These are phyloP conservation scores for Bursaphelenchus mucronatus DNA, from an alignment of 1,140 invertebrate species.

Conservation along the genomic window DNA sequence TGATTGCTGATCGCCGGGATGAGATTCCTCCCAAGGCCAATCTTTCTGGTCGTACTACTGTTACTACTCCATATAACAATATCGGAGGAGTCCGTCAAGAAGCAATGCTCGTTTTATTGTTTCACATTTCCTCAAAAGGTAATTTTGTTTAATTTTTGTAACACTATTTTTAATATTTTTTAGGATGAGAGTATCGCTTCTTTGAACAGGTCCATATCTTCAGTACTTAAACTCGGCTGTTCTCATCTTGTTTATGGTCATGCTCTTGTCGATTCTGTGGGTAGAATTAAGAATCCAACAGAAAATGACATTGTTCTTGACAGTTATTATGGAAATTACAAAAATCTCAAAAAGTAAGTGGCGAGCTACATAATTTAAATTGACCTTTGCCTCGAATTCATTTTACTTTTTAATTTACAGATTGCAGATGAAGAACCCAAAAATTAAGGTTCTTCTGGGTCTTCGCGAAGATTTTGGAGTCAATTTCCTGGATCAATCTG, in stretches of 20 bases:
- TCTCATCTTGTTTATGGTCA: conserved; percentile 20
- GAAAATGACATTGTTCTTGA: conserved; percentile 1
- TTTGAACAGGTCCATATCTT: not conserved
- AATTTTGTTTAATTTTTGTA: not conserved
- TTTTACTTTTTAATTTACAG: not conserved
- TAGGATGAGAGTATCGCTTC: conserved; percentile 7
- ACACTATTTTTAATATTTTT: conserved; percentile 2
- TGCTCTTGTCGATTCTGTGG: conserved; percentile 12
- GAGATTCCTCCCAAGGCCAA: too few relatives aligned
- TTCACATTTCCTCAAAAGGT: conserved; percentile 10
- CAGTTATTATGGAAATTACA: conserved; percentile 4
- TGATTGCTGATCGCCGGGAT: too few relatives aligned
- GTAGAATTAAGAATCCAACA: conserved; percentile 9
- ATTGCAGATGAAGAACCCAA: conserved; percentile 4
- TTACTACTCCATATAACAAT: too few relatives aligned
- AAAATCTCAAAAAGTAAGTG: conserved; percentile 10
- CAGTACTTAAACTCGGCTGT: not conserved
- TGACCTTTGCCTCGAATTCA: not conserved
- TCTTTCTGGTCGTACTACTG: too few relatives aligned
- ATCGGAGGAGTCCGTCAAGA: too few relatives aligned
- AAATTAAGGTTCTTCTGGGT: conserved; percentile 2
- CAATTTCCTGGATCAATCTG: conserved; percentile 3
- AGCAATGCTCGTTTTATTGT: conserved; percentile 4
- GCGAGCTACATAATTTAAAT: not conserved
- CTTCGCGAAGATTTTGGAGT: conserved; percentile 10